Base-by-base conservation (phyloP, 92 coral and sea anemone species). In the Isaurus tuberculatus region DNA sequence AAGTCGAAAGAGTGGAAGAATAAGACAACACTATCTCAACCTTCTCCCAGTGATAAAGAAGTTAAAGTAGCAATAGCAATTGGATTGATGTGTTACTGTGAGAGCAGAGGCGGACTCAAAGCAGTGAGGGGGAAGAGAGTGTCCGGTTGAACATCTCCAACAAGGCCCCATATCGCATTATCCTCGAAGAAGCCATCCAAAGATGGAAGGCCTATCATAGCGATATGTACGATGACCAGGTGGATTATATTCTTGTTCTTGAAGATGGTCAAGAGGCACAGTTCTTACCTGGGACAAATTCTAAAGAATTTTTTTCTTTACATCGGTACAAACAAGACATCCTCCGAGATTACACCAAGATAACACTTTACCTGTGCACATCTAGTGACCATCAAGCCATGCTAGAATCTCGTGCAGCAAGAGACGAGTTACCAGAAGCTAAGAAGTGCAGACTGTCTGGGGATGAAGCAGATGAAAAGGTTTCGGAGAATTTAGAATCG, bases 191-290 rank as follows among this genome's bases (percentile, higher is more conserved):
- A 28, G 43, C 72, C 26, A 9, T 67, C 36, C 23, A 67, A 67
- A 67, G 33, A 61, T 61, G 88, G 88, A 10, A 27, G 58, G 48
- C 69, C 22, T 85, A 30, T 55, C 88, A 85, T 48, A 63, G 84
- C 53, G 84, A 85, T 51, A 42, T 31, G 60, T 85, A 30, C 58
- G 70, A 77, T 0, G 79, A 75, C 37, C 78, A 77, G 30, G 84
- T 75, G 64, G 84, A 75, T 75, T 85, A 75, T 66, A 49, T 49
- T 73, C 71, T 85, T 46, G 60, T 85, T 25, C 61, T 85, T 30
- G 84, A 85, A 43, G 61, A 85, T 85, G 40, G 88, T 55, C 71
- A 85, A 77, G 84, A 85, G 42, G 88, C 88, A 26, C 46, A 65
- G 71, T 85, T 85, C 67, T 82, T 85, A 31, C 84, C 63, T 46